Evolutionary conservation across 2,888 invertebrate species (phyloP).

Genomic region (Cataglyphis livida): DNA sequence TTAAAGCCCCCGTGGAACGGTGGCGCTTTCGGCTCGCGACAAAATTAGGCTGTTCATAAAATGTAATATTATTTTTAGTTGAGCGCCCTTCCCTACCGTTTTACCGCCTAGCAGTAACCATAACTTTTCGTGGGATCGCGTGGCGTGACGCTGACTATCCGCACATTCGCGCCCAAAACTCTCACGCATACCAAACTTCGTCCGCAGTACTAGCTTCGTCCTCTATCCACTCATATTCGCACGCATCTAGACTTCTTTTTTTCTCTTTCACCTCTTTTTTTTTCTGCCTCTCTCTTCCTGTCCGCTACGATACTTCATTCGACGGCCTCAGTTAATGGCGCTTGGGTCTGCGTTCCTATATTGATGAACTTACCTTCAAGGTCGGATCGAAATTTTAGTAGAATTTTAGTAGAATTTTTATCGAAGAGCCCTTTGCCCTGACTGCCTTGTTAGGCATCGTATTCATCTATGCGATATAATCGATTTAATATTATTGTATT

Average conservation of each 20-base stretch:
- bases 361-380: constrained; percentile 60
- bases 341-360: constrained; percentile 49
- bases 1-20: constrained; percentile 57
- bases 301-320: constrained; percentile 31
- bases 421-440: constrained; percentile 64
- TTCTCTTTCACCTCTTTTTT: constrained; percentile 54
- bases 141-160: constrained; percentile 83
- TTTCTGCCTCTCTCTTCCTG: constrained; percentile 52
- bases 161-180: constrained; percentile 71
- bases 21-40: constrained; percentile 67
- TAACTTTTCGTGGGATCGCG: constrained; percentile 81
- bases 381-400: constrained; percentile 62
- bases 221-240: constrained; percentile 68
- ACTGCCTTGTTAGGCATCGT: constrained; percentile 52
- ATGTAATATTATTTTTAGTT: constrained; percentile 83
- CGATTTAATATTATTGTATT: not conserved
- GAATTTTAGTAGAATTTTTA: constrained; percentile 62
- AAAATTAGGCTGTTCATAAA: constrained; percentile 82
- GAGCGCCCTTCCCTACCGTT: constrained; percentile 67
- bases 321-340: constrained; percentile 38
- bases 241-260: constrained; percentile 58
- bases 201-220: constrained; percentile 74
- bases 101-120: constrained; percentile 81
- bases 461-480: not conserved
- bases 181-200: constrained; percentile 81